These are phyloP conservation scores for Ganaspis brasiliensis DNA, from an alignment of 2,888 invertebrate species.

Conservation along the genomic window DNA sequence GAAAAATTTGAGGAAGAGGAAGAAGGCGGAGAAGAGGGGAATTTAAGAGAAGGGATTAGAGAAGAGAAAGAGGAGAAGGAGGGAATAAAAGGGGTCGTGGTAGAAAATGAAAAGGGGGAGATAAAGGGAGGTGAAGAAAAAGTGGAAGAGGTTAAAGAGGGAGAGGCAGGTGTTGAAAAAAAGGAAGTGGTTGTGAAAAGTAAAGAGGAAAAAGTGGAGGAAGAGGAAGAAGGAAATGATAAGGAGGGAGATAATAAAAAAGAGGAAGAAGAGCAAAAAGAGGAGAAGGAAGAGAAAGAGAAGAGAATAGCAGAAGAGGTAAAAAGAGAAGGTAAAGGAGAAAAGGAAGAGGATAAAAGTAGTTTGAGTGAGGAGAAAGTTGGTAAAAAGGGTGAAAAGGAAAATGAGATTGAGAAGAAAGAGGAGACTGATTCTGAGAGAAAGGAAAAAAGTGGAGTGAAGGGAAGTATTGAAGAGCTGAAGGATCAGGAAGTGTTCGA, in stretches of 20 bases:
- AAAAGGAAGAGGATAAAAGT: not conserved
- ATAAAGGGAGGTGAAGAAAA: not conserved
- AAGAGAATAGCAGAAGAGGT: conserved; percentile 59
- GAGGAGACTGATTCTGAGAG: not conserved
- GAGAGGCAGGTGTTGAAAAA: no score
- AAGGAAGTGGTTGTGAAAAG: not conserved
- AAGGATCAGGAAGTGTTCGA: conserved; percentile 12
- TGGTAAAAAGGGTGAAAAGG: not conserved
- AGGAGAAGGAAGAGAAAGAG: not conserved
- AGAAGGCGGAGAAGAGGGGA: not conserved
- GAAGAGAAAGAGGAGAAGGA: not conserved
- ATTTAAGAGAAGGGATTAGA: not conserved
- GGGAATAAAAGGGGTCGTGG: not conserved
- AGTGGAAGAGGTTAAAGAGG: not conserved
- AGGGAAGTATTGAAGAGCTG: conserved; percentile 49
- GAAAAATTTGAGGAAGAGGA: not conserved
- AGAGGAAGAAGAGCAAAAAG: conserved; percentile 19
- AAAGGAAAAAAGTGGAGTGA: conserved; percentile 44
- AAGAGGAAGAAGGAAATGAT: not conserved
- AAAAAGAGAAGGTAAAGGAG: conserved; percentile 61
- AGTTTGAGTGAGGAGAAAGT: conserved; percentile 13
- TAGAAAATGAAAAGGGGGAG: not conserved
- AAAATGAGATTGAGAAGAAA: not conserved
- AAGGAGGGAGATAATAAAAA: not conserved
- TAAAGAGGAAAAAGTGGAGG: conserved; percentile 42